Conservation (phyloP, 2,888 invertebrate species). For the Caenorhabditis sulstoni region DNA sequence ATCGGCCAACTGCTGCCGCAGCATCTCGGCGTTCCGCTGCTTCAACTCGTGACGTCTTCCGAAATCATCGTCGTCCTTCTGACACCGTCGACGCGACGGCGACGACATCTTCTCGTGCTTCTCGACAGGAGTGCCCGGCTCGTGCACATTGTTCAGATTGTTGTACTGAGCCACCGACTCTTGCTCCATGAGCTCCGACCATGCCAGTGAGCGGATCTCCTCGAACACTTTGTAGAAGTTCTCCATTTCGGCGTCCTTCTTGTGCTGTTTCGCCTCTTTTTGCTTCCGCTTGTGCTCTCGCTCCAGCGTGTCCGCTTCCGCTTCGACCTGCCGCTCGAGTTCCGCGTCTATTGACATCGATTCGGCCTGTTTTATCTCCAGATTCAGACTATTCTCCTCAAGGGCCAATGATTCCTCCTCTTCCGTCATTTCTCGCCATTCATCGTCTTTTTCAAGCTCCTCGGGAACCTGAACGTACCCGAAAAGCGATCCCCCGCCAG, state of each 20-base stretch:
- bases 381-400: conserved; percentile 84
- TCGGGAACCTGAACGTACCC: conserved; percentile 43
- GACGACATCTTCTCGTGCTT: conserved; percentile 94
- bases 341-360: conserved; percentile 83
- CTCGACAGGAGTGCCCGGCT: conserved; percentile 93
- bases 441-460: conserved; percentile 83
- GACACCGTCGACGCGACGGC: conserved; percentile 82
- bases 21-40: conserved; percentile 92
- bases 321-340: conserved; percentile 78
- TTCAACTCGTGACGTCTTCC: conserved; percentile 88
- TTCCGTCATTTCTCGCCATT: conserved; percentile 83
- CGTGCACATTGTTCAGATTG: conserved; percentile 83
- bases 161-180: conserved; percentile 17
- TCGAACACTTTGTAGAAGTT: conserved; percentile 42
- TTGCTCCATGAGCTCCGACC: conserved; percentile 69
- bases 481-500: conserved; percentile 25
- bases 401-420: conserved; percentile 82
- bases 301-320: conserved; percentile 77
- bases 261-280: conserved; percentile 24
- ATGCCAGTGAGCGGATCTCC: conserved; percentile 41
- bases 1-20: conserved; percentile 88
- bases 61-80: conserved; percentile 66
- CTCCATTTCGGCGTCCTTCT: conserved; percentile 30
- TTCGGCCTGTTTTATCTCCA: conserved; percentile 84
- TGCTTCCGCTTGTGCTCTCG: conserved; percentile 30